Base-by-base conservation (phyloP, 2,113 vertebrate species). In the Motacilla alba region DNA sequence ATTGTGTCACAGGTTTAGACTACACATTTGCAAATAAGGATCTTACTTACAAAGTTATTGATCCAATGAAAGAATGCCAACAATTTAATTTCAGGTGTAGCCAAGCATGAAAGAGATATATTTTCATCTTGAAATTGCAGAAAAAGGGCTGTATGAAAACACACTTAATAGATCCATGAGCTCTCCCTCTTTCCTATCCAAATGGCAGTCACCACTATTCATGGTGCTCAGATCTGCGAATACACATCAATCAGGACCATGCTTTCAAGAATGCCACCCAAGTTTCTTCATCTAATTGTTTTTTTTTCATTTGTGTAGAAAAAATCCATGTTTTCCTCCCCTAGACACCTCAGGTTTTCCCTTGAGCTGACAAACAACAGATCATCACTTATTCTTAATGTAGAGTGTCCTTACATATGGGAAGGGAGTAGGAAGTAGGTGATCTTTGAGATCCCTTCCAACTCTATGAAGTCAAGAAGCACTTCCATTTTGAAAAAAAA, bases 161-260 rank as follows among this genome's bases (percentile, higher is more conserved):
- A 49, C 0, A 0, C 7, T 53, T 46, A 66, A 33, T 13, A 64
- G 12, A 24, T 3, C 10, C 60, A 64, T 53, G 1, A 9, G 7
- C n/a, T 70, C 7, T 44, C 8, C 64, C 73, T 76, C 11, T 82
- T 59, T 67, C 15, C 3, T 50, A 2, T 43, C 67, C 13, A 35
- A 44, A 30, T 9, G 56, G 15, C n/a, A 59, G 22, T 59, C 26
- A 47, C 11, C 9, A 37, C 9, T 47, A 7, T 41, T 77, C 14
- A 41, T 9, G 5, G 7, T 2, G 0, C 28, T 80, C 31, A 47
- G 24, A 37, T 81, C 53, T 91, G 20, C 16, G 87, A 76, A 47
- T 14, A 27, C 1, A 1, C 16, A n/a, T n/a, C 30, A 62, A 11
- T 66, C 8, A 75, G 49, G 11, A 35, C 22, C 67, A 27, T 19